These are phyloP conservation scores for Coremacera marginata DNA, from an alignment of 2,888 invertebrate genomes.

Conservation along the genomic window DNA sequence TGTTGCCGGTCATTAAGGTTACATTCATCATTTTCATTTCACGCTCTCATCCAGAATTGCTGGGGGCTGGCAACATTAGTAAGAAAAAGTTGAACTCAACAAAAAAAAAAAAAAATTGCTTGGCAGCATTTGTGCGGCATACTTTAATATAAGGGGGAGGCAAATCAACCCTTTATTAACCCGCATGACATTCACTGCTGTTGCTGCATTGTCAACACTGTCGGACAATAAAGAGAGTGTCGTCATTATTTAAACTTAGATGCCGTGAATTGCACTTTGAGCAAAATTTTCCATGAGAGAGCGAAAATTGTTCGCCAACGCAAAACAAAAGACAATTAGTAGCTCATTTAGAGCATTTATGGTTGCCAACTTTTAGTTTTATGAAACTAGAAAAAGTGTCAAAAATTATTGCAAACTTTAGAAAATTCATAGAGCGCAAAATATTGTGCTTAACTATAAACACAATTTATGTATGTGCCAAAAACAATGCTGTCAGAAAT, in stretches of 20 bases:
- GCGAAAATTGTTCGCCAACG: background rate
- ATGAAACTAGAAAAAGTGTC: too few species aligned
- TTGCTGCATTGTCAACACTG: background rate
- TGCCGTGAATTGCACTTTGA: too few species aligned
- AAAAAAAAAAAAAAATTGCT: background rate
- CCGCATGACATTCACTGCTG: too few species aligned
- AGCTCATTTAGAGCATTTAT: too few species aligned
- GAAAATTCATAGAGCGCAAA: too few species aligned
- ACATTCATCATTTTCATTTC: constrained; percentile 10
- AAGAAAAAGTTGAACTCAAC: background rate
- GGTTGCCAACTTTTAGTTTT: too few species aligned
- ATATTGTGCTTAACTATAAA: background rate
- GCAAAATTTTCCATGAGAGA: background rate
- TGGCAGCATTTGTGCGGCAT: constrained; percentile 1
- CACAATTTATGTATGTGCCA: constrained; percentile 6
- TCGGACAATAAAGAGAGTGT: background rate
- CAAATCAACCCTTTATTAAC: background rate
- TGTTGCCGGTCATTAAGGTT: constrained; percentile 29
- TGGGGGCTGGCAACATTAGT: too few species aligned
- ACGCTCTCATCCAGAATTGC: too few species aligned
- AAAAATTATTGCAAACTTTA: too few species aligned
- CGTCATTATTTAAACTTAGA: background rate
- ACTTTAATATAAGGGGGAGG: background rate
- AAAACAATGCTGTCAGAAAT: background rate
- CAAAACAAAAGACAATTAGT: background rate